Conservation (phyloP, 2,113 vertebrate genomes). For the Bubo blakistoni region DNA sequence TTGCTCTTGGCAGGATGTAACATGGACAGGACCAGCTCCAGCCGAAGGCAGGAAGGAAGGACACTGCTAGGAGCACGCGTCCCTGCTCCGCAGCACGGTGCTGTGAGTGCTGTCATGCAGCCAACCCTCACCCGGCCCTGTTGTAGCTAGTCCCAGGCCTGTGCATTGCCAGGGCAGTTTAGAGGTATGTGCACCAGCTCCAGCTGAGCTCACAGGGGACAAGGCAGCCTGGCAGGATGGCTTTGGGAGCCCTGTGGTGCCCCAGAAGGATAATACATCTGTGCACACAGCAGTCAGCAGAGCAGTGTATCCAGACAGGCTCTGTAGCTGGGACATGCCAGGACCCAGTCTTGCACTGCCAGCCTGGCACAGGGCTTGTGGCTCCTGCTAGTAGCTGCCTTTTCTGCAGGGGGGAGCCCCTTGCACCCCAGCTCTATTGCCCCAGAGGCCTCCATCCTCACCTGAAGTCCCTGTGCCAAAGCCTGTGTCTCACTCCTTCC, state of each 20-base stretch:
- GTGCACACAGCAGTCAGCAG: fast-evolving
- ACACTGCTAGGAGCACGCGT: fast-evolving
- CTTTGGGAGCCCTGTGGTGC: neutral
- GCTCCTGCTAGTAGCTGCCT: neutral
- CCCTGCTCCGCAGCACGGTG: neutral
- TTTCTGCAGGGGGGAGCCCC: neutral
- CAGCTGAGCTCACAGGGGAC: neutral
- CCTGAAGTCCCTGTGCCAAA: neutral
- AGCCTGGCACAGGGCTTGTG: neutral
- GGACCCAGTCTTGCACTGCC: neutral
- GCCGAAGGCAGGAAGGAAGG: neutral
- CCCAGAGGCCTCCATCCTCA: neutral
- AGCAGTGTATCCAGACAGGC: neutral
- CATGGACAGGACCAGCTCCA: neutral
- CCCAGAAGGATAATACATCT: neutral
- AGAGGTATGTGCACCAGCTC: neutral
- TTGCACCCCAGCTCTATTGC: neutral
- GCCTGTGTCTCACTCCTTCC: neutral
- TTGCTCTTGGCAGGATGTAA: neutral
- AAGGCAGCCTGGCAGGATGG: neutral
- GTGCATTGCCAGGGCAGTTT: fast-evolving
- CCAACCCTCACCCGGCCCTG: neutral
- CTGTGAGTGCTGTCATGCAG: fast-evolving
- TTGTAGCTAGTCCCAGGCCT: neutral
- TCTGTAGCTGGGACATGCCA: neutral